Conservation (phyloP, 1,140 invertebrate genomes). For the Archegozetes longisetosus region DNA sequence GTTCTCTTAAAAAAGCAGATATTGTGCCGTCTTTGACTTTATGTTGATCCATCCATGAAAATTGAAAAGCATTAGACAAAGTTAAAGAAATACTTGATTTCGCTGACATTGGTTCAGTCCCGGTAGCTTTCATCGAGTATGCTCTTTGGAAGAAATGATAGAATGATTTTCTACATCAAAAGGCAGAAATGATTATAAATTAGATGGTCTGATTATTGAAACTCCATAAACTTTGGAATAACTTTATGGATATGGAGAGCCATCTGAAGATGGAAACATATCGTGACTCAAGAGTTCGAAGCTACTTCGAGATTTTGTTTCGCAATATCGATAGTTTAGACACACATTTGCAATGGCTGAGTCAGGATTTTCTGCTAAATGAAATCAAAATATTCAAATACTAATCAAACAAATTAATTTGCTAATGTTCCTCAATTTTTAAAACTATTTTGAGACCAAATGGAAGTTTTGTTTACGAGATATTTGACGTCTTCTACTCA, state of each 20-base stretch:
- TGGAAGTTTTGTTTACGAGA: conserved; percentile 86
- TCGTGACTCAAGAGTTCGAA: conserved; percentile 66
- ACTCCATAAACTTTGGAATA: conserved; percentile 77
- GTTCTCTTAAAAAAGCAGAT: conserved; percentile 65
- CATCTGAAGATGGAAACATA: conserved; percentile 66
- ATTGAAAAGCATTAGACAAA: conserved; percentile 28
- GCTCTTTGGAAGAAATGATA: conserved; percentile 71
- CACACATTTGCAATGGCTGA: conserved; percentile 97
- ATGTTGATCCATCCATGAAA: conserved; percentile 68
- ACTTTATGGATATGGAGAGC: conserved; percentile 56
- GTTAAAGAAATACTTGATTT: conserved; percentile 58
- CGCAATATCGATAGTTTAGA: conserved; percentile 57
- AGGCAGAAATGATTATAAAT: conserved; percentile 74
- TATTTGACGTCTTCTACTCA: conserved; percentile 88
- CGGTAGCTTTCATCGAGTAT: conserved; percentile 95
- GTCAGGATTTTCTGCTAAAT: conserved; percentile 90
- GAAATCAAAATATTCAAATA: conserved; percentile 90
- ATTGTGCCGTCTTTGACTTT: conserved; percentile 76
- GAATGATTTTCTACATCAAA: conserved; percentile 87
- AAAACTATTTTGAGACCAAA: conserved; percentile 58
- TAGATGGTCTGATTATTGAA: conserved; percentile 73
- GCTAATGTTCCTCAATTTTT: conserved; percentile 76
- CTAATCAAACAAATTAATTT: conserved; percentile 82
- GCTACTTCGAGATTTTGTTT: conserved; percentile 54
- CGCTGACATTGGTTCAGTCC: conserved; percentile 94